These are phyloP conservation scores for Setipinna tenuifilis DNA, from an alignment of 2,797 vertebrate genomes.

Conservation along the genomic window DNA sequence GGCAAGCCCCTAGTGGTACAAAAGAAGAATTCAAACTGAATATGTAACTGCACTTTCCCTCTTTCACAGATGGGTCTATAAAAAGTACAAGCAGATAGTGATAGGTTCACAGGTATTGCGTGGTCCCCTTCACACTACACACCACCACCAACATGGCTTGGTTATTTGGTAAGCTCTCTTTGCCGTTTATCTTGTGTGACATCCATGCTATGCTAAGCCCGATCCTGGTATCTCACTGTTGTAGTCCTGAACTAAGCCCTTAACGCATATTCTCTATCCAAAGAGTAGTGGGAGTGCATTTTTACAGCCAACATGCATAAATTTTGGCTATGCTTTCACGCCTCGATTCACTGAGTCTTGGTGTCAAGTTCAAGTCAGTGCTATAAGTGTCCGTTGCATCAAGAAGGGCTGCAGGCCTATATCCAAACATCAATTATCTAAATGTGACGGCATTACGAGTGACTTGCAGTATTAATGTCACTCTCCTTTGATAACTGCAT, in stretches of 20 bases:
- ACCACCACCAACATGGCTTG: neutral
- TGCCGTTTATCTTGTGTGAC: neutral
- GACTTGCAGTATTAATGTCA: neutral
- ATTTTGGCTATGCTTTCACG: neutral
- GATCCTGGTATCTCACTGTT: neutral
- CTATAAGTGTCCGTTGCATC: neutral
- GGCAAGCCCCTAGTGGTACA: neutral
- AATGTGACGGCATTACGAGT: neutral
- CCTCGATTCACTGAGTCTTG: conserved; percentile 8
- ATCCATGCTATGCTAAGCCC: neutral
- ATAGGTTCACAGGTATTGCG: neutral
- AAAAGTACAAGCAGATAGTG: neutral
- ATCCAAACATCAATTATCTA: neutral
- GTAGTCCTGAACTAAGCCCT: neutral
- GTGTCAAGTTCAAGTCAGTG: conserved; percentile 15
- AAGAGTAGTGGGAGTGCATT: neutral
- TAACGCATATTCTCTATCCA: neutral
- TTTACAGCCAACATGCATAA: neutral
- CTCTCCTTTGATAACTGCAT: neutral
- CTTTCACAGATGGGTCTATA: conserved; percentile 2
- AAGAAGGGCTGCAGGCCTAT: neutral
- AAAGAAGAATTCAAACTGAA: neutral
- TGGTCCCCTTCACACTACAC: neutral
- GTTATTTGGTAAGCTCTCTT: neutral
- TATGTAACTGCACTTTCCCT: neutral